Conservation (phyloP, 2,888 invertebrate genomes). For the Nemoura dubitans region DNA sequence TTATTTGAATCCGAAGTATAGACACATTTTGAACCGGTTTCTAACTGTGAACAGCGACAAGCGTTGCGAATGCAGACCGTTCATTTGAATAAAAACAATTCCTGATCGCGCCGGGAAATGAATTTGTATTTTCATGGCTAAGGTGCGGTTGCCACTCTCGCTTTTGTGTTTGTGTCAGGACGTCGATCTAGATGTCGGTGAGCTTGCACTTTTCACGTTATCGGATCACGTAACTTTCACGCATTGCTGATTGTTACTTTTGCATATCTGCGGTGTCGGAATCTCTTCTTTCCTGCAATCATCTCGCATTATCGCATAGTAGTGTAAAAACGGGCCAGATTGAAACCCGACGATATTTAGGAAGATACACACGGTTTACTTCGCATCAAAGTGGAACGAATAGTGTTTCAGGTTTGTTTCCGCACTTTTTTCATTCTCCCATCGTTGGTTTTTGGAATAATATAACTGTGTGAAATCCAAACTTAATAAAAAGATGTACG, state of each 20-base stretch:
- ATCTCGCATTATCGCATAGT: background rate
- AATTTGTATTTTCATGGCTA: constrained; percentile 27
- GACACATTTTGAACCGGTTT: constrained; percentile 38
- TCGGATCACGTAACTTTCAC: constrained; percentile 24
- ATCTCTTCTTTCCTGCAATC: background rate
- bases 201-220: background rate
- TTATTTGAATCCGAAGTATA: background rate
- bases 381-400: background rate
- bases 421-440: background rate
- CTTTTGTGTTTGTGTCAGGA: background rate
- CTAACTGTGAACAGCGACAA: constrained; percentile 14
- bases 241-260: background rate
- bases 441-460: background rate
- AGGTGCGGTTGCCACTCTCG: constrained; percentile 25
- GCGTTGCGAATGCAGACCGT: constrained; percentile 7
- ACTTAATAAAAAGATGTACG: background rate
- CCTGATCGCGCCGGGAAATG: constrained; percentile 27
- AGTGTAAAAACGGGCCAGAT: background rate
- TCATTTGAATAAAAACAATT: constrained; percentile 35
- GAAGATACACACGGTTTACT: constrained; percentile 12
- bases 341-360: background rate
- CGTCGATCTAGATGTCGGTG: background rate
- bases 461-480: background rate
- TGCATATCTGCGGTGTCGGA: background rate
- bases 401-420: background rate